Evolutionary conservation across 2,797 vertebrate genomes (phyloP), one percentile per base, ranked within the genome.

Genomic region (Eupleurogrammus muticus): DNA sequence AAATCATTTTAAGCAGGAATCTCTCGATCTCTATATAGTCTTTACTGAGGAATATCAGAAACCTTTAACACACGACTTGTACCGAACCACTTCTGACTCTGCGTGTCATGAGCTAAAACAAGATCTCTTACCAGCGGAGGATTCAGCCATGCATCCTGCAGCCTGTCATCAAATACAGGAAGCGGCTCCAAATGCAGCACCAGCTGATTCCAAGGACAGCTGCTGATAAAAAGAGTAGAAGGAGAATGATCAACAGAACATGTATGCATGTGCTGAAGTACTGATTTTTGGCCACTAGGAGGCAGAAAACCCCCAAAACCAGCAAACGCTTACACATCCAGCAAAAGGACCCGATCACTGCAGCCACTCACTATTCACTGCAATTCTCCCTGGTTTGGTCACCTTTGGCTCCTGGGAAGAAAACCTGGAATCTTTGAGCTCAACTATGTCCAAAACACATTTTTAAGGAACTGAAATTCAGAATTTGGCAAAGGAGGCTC

Each of bases 261-360:
- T 58, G 13, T 50, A 1, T 5, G 28, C 3, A 14, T 34, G 20
- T 16, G 16, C 14, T 42, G 40, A 44, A 44, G 16, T 44, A 16
- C 14, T 44, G 0, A 20, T 10, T 21, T 35, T 35, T 73, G 38
- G 9, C 66, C 77, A 74, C 50, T 3, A 28, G 66, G 17, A 28
- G 66, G 44, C 38, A 70, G 44, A 51, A 42, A 23, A 35, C 9
- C 9, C 14, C 1, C 5, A 34, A 53, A 54, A 48, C n/a, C 19
- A 34, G 2, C 34, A 16, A 19, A 9, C 10, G 4, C 28, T 3
- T 4, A 11, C 12, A 61, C 19, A 20, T 38, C 6, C 7, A 14
- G n/a, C 38, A 24, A 14, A 36, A 23, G 3, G 11, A 13, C 21
- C 28, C 24, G 19, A 53, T 36, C 3, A 5, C 6, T 42, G 10